These are phyloP conservation scores for Loriculus beryllinus DNA, from an alignment of 2,797 vertebrate species.

Conservation along the genomic window DNA sequence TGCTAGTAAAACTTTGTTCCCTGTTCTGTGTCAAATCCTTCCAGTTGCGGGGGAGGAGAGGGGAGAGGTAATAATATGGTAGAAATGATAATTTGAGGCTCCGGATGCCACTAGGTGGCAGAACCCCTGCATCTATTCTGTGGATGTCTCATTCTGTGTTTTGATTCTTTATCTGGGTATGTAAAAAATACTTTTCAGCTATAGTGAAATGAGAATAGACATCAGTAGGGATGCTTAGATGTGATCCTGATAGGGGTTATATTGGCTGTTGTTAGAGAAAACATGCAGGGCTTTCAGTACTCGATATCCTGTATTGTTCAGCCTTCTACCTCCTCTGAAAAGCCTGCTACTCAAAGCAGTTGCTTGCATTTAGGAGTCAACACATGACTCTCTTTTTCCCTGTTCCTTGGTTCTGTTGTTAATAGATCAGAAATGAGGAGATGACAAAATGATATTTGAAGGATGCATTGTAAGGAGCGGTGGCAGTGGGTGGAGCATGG, in stretches of 20 bases:
- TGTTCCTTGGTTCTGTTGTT: background rate
- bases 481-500: background rate
- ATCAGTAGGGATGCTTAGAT: background rate
- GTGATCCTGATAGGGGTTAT: background rate
- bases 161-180: background rate
- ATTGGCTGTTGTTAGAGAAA: background rate
- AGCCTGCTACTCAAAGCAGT: background rate
- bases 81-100: background rate
- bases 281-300: background rate
- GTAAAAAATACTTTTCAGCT: background rate
- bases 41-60: background rate
- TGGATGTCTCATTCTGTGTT: background rate
- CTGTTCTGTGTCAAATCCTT: background rate
- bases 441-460: background rate
- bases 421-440: background rate
- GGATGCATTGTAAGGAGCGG: background rate
- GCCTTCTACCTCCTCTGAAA: background rate
- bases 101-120: slow-evolving; percentile 54
- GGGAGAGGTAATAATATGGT: background rate
- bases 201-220: background rate
- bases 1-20: background rate
- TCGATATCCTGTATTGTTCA: background rate
- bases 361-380: background rate
- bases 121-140: slow-evolving; percentile 19
- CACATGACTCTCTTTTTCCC: background rate